Percentiles rank a stretch among this genome's conserved stretches.
phyloP scores from a whole-genome alignment of 2,888 invertebrate species.

The Lobophora halterata region DNA sequence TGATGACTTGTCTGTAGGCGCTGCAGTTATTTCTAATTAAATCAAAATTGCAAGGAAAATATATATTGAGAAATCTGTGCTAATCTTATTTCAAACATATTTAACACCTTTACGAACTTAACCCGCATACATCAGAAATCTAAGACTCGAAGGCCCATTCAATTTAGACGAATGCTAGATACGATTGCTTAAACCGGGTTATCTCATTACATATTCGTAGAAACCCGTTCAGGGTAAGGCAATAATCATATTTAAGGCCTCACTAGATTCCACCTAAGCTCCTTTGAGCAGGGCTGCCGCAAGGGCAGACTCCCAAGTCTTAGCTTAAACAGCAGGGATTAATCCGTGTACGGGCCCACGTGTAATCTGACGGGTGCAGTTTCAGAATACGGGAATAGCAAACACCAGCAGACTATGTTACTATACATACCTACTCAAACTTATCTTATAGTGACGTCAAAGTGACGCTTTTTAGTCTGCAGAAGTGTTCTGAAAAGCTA shows the following conservation, averaged over 20 bases:
- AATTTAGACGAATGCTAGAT: constrained; percentile 17
- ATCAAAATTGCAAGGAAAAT: too few relatives aligned
- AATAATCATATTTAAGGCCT: constrained; percentile 54
- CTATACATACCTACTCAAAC: too few relatives aligned
- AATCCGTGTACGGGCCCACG: constrained; percentile 27
- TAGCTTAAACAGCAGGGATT: constrained; percentile 47
- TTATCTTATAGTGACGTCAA: too few relatives aligned
- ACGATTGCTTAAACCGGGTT: constrained; percentile 31
- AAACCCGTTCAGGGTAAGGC: constrained; percentile 37
- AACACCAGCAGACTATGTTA: too few relatives aligned
- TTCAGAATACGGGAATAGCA: constrained; percentile 18
- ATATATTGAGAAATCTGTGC: too few relatives aligned
- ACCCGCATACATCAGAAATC: constrained; percentile 1
- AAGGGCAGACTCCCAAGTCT: constrained; percentile 36
- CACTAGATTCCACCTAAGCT: constrained; percentile 53
- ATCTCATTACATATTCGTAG: constrained; percentile 43
- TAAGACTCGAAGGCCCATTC: constrained; percentile 3
- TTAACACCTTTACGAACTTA: too few relatives aligned
- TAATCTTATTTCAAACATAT: too few relatives aligned
- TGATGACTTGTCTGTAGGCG: too few relatives aligned
- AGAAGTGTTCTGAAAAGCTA: too few relatives aligned
- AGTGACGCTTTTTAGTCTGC: too few relatives aligned
- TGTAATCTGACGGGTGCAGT: constrained; percentile 31
- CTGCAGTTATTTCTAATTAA: too few relatives aligned
- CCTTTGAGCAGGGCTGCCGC: constrained; percentile 47